Evolutionary conservation across 2,888 invertebrate species (phyloP).

Genomic region (Xylota sylvarum): DNA sequence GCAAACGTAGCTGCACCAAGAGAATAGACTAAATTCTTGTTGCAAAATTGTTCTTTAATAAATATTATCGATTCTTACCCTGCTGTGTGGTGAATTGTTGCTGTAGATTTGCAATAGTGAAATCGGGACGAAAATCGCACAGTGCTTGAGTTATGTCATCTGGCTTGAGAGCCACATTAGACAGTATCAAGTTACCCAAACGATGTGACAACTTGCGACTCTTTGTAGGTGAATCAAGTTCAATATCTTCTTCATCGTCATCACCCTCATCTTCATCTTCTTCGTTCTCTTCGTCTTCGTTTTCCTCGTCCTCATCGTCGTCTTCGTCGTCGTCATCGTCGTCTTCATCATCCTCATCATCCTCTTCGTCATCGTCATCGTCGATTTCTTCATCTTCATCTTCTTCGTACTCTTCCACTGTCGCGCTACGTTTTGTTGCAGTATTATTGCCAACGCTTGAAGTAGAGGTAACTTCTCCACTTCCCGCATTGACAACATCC

Average conservation of each 20-base stretch:
- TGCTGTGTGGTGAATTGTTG: conserved; percentile 81
- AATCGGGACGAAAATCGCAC: conserved; percentile 83
- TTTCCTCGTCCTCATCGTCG: conserved; percentile 79
- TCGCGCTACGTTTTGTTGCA: conserved; percentile 71
- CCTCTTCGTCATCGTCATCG: conserved; percentile 81
- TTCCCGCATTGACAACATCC: conserved; percentile 39
- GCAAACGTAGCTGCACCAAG: conserved; percentile 78
- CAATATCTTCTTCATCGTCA: conserved; percentile 78
- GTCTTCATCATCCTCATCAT: conserved; percentile 82
- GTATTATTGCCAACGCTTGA: conserved; percentile 57
- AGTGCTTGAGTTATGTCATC: conserved; percentile 83
- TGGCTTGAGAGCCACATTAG: conserved; percentile 81
- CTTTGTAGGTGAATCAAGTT: conserved; percentile 79
- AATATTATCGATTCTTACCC: conserved; percentile 68
- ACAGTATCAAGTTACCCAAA: conserved; percentile 83
- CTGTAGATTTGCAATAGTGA: conserved; percentile 81
- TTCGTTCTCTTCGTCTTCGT: conserved; percentile 78
- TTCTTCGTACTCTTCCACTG: conserved; percentile 77
- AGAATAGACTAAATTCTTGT: conserved; percentile 71
- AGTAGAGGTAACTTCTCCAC: conserved; percentile 45
- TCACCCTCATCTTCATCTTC: conserved; percentile 78
- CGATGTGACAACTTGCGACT: conserved; percentile 82
- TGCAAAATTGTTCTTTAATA: conserved; percentile 47
- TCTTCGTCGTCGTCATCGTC: conserved; percentile 81
- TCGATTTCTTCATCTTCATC: conserved; percentile 82